These are phyloP conservation scores for Crax fasciolata DNA, from an alignment of 2,797 vertebrate species.

Conservation along the genomic window DNA sequence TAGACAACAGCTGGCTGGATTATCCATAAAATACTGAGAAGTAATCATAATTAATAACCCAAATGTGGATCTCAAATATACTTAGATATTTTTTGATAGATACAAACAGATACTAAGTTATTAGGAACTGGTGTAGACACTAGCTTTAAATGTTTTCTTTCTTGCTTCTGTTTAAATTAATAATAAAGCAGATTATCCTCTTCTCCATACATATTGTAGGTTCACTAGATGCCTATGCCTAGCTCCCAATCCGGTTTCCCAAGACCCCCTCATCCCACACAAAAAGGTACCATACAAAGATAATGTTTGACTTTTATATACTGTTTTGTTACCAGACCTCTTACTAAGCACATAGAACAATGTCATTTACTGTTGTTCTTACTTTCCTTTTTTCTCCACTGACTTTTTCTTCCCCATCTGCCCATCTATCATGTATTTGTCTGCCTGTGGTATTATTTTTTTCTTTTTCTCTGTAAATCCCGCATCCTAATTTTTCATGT, in stretches of 20 bases:
- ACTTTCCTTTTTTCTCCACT: background rate
- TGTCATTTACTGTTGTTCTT: slow-evolving; percentile 29
- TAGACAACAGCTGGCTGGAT: slow-evolving; percentile 12
- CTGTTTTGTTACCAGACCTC: slow-evolving; percentile 65
- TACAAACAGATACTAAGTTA: background rate
- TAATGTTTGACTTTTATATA: slow-evolving; percentile 74
- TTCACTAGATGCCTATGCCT: slow-evolving; percentile 80
- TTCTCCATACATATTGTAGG: slow-evolving; percentile 78
- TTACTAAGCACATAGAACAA: slow-evolving; percentile 50
- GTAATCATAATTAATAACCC: slow-evolving; percentile 17
- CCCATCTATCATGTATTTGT: background rate
- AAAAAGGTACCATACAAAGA: slow-evolving; percentile 78
- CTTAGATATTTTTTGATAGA: background rate
- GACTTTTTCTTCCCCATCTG: background rate
- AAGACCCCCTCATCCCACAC: slow-evolving; percentile 80
- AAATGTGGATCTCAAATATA: background rate
- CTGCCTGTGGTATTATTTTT: background rate
- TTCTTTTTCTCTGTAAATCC: background rate
- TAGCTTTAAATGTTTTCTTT: slow-evolving; percentile 67
- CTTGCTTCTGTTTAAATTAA: slow-evolving; percentile 72
- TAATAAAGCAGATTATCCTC: slow-evolving; percentile 79
- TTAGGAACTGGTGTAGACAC: slow-evolving; percentile 45
- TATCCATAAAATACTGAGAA: slow-evolving; percentile 18
- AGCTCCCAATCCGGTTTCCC: slow-evolving; percentile 79
- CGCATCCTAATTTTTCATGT: background rate